These are phyloP conservation scores for Pentalonia nigronervosa DNA, from an alignment of 1,140 invertebrate species.

Conservation along the genomic window DNA sequence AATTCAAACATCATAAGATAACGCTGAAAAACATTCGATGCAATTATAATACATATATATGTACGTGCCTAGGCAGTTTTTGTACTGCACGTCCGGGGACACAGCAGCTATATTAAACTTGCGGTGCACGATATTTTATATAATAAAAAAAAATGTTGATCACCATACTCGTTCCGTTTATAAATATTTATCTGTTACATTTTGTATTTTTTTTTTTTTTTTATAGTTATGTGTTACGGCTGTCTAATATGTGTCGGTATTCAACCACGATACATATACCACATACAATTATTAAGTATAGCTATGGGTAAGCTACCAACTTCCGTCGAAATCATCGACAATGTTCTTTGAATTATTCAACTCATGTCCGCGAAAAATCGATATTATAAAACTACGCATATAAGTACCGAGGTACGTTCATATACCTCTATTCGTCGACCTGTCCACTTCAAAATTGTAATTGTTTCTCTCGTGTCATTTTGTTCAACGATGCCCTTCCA, in stretches of 20 bases:
- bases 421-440: background rate
- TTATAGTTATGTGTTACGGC: background rate
- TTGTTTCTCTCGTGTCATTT: background rate
- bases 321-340: background rate
- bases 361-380: background rate
- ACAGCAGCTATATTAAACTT: background rate
- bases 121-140: background rate
- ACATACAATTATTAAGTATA: background rate
- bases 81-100: background rate
- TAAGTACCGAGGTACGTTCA: background rate
- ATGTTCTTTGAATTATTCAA: background rate
- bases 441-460: conserved; percentile 4
- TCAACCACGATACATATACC: background rate
- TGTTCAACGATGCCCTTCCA: background rate
- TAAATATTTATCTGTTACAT: background rate
- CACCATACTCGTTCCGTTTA: background rate
- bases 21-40: background rate
- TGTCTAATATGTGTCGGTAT: too few relatives aligned
- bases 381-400: background rate
- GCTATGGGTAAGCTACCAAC: background rate
- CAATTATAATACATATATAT: background rate
- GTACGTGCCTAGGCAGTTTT: background rate
- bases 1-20: background rate
- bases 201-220: too few relatives aligned
- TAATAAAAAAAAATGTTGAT: background rate